Evolutionary conservation across 2,888 invertebrate species (phyloP).

Genomic region (Adelphocoris suturalis): DNA sequence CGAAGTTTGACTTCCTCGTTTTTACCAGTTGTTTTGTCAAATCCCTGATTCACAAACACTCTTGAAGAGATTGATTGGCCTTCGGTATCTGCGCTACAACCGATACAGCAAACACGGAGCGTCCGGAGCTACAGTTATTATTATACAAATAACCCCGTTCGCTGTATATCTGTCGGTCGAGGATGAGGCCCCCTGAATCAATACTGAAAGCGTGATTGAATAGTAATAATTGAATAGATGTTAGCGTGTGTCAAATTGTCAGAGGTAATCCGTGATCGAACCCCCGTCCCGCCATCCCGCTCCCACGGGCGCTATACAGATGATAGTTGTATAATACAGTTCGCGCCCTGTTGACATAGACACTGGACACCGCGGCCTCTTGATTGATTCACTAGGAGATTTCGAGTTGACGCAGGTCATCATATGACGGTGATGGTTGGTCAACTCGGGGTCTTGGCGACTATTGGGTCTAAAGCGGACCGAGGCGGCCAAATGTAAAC

Average conservation of each 20-base stretch:
- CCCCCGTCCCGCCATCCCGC: too few relatives aligned
- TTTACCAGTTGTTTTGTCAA: too few relatives aligned
- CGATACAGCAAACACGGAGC: too few relatives aligned
- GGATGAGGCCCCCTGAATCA: slow-evolving; percentile 44
- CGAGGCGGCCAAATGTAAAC: too few relatives aligned
- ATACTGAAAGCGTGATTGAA: slow-evolving; percentile 69
- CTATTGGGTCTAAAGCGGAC: too few relatives aligned
- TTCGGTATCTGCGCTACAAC: too few relatives aligned
- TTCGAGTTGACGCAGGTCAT: slow-evolving; percentile 45
- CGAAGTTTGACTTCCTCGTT: too few relatives aligned
- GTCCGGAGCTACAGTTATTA: neutral
- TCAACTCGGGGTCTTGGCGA: too few relatives aligned
- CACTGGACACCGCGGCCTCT: slow-evolving; percentile 17
- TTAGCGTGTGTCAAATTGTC: slow-evolving; percentile 70
- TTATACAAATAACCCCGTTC: slow-evolving; percentile 47
- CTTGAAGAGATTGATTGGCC: too few relatives aligned
- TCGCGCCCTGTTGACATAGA: slow-evolving; percentile 63
- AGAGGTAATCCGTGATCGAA: slow-evolving; percentile 62
- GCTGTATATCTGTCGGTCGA: neutral
- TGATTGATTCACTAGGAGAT: slow-evolving; percentile 66
- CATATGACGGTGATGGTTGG: slow-evolving; percentile 1
- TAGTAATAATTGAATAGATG: slow-evolving; percentile 71
- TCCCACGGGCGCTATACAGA: neutral
- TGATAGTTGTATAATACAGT: slow-evolving; percentile 62
- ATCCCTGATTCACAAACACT: too few relatives aligned